These are phyloP conservation scores for Cebus imitator DNA, from an alignment of 2,113 vertebrate genomes.

Conservation along the genomic window DNA sequence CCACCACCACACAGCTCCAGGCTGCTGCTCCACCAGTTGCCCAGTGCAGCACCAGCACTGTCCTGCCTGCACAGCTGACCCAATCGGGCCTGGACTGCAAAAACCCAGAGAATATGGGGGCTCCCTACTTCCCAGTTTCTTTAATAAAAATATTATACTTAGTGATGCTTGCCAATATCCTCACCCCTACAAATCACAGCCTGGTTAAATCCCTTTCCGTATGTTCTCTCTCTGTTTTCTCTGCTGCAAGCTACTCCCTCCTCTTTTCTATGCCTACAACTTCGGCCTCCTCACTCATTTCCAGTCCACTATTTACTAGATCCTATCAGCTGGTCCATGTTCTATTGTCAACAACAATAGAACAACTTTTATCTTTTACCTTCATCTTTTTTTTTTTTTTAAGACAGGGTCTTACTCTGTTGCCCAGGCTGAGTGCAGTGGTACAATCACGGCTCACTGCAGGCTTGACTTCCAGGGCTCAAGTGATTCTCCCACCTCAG, in stretches of 20 bases:
- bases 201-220: background rate
- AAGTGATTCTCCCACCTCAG: no score
- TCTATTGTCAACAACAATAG: background rate
- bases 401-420: no score
- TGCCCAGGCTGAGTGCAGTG: no score
- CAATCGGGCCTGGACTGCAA: background rate
- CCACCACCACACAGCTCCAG: background rate
- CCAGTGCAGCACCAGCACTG: background rate
- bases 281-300: conserved; percentile 13
- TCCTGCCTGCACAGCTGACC: background rate
- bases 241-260: background rate
- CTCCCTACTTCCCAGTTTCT: background rate
- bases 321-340: background rate
- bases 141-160: background rate
- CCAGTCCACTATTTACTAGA: background rate
- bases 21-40: background rate
- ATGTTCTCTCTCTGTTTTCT: background rate
- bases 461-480: no score
- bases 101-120: background rate
- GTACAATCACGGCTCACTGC: no score
- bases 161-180: background rate
- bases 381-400: no score
- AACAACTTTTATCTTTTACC: background rate
- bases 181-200: background rate
- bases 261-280: background rate